Conservation (phyloP, 2,113 vertebrate genomes). For the Gnathonemus echidnorhynchus region DNA sequence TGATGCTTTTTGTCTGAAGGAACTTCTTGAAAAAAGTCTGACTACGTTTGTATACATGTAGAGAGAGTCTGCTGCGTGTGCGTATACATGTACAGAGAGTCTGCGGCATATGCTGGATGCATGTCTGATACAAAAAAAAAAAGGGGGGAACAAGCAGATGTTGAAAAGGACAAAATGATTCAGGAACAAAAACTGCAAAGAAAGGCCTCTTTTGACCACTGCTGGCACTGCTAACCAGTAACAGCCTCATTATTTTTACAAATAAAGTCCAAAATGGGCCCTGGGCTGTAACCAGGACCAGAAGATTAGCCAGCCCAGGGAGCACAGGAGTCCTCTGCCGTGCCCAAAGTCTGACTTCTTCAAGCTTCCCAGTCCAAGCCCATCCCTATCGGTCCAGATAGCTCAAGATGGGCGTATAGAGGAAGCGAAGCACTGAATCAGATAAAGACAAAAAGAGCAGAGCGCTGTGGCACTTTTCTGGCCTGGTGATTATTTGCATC, state of each 20-base stretch:
- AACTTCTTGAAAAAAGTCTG: not conserved
- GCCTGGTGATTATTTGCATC: constrained; percentile 3
- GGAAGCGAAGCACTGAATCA: not conserved
- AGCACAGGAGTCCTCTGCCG: not conserved
- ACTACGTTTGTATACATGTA: not conserved
- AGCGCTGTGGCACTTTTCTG: not conserved
- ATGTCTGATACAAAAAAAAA: not conserved
- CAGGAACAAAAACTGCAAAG: not conserved
- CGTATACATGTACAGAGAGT: not conserved
- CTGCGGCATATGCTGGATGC: not conserved
- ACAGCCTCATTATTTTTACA: not conserved
- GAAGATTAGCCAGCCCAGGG: not conserved
- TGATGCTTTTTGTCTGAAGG: not conserved
- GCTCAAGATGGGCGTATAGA: not conserved
- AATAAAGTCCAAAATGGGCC: not conserved
- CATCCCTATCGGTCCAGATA: not conserved
- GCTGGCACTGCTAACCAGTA: not conserved
- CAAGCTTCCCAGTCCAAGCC: not conserved
- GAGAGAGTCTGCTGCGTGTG: not conserved
- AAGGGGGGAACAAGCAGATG: not conserved
- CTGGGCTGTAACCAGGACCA: not conserved
- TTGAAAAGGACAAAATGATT: not conserved
- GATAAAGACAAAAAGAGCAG: not conserved
- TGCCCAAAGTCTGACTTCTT: not conserved
- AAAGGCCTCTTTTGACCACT: not conserved